Percentiles rank a stretch among this genome's conserved stretches.
Evolutionary conservation across 2,113 vertebrate genomes (phyloP).

Genomic region (Mesocricetus auratus): DNA sequence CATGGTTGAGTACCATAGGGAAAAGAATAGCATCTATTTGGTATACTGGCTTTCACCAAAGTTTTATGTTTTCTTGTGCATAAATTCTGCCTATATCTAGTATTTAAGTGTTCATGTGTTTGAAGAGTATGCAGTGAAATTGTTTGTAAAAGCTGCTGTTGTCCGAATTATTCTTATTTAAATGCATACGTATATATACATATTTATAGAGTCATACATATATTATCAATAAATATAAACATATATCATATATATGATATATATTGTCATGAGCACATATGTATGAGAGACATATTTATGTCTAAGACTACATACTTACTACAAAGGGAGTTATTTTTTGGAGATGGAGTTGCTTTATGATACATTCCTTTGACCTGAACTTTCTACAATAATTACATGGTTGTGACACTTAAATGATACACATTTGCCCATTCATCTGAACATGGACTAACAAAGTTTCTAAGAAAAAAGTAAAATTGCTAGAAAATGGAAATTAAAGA

Average conservation of each 20-base stretch:
- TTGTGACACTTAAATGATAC: not conserved
- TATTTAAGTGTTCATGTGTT: not conserved
- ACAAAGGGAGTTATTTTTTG: not conserved
- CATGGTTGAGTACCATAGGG: not conserved
- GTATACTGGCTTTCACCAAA: not conserved
- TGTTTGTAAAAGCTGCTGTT: not conserved
- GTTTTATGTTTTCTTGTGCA: not conserved
- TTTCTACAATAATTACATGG: not conserved
- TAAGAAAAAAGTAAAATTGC: not conserved
- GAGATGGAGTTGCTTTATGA: not conserved
- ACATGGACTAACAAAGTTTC: not conserved
- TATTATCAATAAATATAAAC: too few relatives aligned
- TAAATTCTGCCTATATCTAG: not conserved
- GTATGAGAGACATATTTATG: not conserved
- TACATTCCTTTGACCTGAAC: not conserved
- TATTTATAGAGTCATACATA: too few relatives aligned
- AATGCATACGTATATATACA: too few relatives aligned
- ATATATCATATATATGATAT: not conserved
- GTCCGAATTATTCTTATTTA: not conserved
- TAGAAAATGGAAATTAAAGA: constrained; percentile 20
- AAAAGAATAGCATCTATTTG: not conserved
- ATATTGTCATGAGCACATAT: not conserved
- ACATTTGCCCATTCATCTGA: not conserved
- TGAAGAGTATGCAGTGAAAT: not conserved
- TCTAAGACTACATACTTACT: too few relatives aligned